phyloP scores from a whole-genome alignment of 1,140 invertebrate genomes.

The Dreissena polymorpha region DNA sequence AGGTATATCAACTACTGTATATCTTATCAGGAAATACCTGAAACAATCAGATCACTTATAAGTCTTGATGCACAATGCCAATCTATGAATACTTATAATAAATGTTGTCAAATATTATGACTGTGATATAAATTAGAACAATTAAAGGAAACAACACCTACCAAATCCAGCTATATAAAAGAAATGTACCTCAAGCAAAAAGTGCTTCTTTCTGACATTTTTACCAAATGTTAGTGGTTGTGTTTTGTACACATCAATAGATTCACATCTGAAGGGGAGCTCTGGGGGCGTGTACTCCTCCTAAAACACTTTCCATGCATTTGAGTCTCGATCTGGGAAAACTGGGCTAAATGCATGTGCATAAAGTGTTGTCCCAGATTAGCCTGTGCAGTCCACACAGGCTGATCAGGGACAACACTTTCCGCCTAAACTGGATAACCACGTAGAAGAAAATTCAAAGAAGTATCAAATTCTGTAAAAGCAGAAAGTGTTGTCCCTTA shows the following conservation, averaged over 20 bases:
- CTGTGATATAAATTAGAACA: neutral
- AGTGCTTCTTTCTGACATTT: constrained; percentile 64
- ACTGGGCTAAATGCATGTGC: neutral
- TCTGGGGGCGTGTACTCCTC: constrained; percentile 66
- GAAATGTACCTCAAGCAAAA: constrained; percentile 70
- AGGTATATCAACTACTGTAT: too few relatives aligned
- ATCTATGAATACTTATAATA: neutral
- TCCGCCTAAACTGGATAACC: neutral
- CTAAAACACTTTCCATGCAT: constrained; percentile 49
- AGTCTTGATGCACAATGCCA: neutral
- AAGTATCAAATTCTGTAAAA: neutral
- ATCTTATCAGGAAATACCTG: too few relatives aligned
- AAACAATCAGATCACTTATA: too few relatives aligned
- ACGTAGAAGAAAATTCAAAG: too few relatives aligned
- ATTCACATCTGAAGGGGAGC: constrained; percentile 60
- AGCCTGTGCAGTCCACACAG: neutral
- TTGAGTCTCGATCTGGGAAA: neutral
- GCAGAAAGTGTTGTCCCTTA: too few relatives aligned
- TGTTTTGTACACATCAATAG: constrained; percentile 51
- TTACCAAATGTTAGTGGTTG: constrained; percentile 62
- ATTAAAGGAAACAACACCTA: neutral
- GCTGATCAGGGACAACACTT: neutral
- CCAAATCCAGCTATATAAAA: neutral
- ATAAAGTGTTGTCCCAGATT: neutral
- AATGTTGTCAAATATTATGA: neutral